Base-by-base conservation (phyloP, 2,888 invertebrate species). In the Zeuzera pyrina region DNA sequence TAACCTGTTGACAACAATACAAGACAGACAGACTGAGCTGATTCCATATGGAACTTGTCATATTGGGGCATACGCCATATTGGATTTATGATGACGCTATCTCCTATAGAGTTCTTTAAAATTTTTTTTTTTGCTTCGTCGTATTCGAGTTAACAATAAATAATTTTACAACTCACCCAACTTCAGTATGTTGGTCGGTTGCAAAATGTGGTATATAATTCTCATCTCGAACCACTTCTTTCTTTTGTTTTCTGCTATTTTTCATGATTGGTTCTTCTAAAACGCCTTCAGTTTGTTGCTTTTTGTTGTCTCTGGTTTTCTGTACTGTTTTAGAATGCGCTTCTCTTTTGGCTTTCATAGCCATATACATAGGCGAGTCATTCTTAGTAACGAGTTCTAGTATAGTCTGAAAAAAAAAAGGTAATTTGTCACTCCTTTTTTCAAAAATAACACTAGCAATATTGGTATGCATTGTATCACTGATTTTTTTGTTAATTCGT, bases 161-260 rank as follows among this genome's bases (percentile, higher is more conserved):
- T n/a, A n/a, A n/a, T n/a, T n/a, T n/a, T n/a, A n/a, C n/a, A n/a
- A n/a, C 68, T 70, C 66, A 92, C 91, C 92, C 93, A 42, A 87
- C 85, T 73, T 95, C 95, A 0, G 94, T 93, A 47, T 94, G 91
- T 57, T 89, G 91, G 67, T 97, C 95, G 22, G 88, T 86, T 0
- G 97, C 92, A 37, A 87, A 84, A 65, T 97, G 96, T 2, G 93
- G 91, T 45, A 98, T 90, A 62, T 91, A 98, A 72, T 94, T 90
- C 49, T 96, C 94, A 38, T 90, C 89, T 36, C 94, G 92, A 2
- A 74, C 76, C 24, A 70, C 77, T 24, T 76, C 67, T 39, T 77
- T 88, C 48, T 85, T 87, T 45, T 78, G 85, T 49, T 87, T 88
- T 35, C 79, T 51, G 12, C 29, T 53, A 3, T 42, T 39, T 28